These are phyloP conservation scores for Drosophila serrata DNA, from an alignment of 1,140 invertebrate species.

Conservation along the genomic window DNA sequence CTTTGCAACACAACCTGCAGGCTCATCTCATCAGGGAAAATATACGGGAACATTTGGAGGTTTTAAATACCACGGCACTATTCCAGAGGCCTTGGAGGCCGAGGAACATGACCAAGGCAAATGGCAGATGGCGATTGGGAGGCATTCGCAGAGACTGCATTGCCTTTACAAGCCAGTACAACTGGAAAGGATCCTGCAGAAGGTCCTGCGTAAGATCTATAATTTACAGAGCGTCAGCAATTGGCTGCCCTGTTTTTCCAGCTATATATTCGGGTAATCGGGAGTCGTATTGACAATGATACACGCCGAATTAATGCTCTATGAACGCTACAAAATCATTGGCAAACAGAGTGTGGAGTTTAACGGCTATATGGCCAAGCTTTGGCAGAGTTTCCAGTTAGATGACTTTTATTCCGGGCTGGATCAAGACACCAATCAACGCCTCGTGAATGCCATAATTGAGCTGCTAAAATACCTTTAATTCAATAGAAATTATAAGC, in stretches of 20 bases:
- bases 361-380: constrained; percentile 35
- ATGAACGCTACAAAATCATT: constrained; percentile 17
- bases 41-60: constrained; percentile 37
- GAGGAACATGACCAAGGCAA: constrained; percentile 44
- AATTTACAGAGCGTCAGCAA: background rate
- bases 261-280: constrained; percentile 25
- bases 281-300: constrained; percentile 39
- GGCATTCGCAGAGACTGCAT: constrained; percentile 27
- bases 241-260: constrained; percentile 24
- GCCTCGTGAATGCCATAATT: constrained; percentile 23
- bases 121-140: constrained; percentile 33
- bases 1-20: constrained; percentile 19
- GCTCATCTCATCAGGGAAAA: constrained; percentile 35
- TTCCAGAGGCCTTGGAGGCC: constrained; percentile 28
- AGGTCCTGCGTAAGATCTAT: constrained; percentile 16
- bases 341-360: constrained; percentile 7
- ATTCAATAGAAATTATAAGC: background rate
- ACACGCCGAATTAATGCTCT: constrained; percentile 26
- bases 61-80: constrained; percentile 25
- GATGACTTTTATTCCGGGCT: constrained; percentile 24
- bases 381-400: constrained; percentile 41
- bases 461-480: constrained; percentile 37
- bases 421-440: constrained; percentile 14
- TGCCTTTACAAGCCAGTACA: constrained; percentile 25
- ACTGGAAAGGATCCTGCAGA: constrained; percentile 9